Evolutionary conservation across 1,140 invertebrate genomes (phyloP), one percentile per base, ranked within the genome.

Genomic region (Drosophila miranda): DNA sequence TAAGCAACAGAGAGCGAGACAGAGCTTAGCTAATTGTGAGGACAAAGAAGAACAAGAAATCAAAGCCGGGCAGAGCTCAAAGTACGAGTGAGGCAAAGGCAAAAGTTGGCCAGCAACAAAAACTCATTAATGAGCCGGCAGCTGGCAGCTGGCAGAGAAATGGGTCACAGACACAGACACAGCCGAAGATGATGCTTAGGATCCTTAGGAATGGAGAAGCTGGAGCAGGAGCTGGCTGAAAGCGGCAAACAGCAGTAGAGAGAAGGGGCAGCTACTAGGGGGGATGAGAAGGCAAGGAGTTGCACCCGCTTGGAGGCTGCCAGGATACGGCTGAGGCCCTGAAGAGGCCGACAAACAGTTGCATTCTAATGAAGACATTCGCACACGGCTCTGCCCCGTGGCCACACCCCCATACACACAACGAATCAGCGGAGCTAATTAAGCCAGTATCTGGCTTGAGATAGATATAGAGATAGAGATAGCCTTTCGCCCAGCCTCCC

Each of bases 41-140:
- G 50, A 55, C 62, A 42, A 34, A 26, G 23, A 52, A 30, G 26
- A 57, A 38, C 44, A 66, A 51, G 71, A 74, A 66, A 55, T 71
- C 75, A 59, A 69, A 75, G 58, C 54, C 52, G 50, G 44, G 11
- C 34, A 13, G 30, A 7, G 30, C 30, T 30, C 30, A 30, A 13
- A 38, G 34, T 38, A 38, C 9, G 34, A 38, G 34, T 38, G 28
- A 63, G 50, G 54, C 66, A 26, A 46, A 21, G 52, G 41, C 46
- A 60, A 56, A 61, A 57, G 61, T 75, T 56, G 61, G 50, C 26
- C 60, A 38, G 34, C 34, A 77, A 80, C 73, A 86, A 81, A 76
- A 67, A 74, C 62, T 86, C 82, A 84, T 86, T 84, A 84, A 84
- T 86, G 82, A 83, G 75, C 55, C 75, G 49, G 72, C 76, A 79